These are phyloP conservation scores for Pseudoips prasinana DNA, from an alignment of 2,888 invertebrate genomes.

Conservation along the genomic window DNA sequence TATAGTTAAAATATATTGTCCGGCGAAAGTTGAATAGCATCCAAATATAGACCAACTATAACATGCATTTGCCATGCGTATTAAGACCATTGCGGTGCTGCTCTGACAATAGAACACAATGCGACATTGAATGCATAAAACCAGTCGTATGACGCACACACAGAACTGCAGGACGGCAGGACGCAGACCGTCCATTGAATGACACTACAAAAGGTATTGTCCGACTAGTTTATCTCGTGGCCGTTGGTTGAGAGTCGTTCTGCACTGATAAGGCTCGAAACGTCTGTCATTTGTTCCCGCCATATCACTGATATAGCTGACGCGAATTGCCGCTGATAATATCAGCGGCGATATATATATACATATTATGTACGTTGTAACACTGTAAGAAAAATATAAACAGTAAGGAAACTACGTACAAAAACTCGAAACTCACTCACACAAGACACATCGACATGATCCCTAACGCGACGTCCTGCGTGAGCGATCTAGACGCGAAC, in stretches of 20 bases:
- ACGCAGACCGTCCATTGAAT: constrained; percentile 56
- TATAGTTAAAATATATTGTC: too few relatives aligned
- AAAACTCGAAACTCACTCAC: too few relatives aligned
- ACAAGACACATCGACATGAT: too few relatives aligned
- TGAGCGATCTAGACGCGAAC: too few relatives aligned
- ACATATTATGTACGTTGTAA: too few relatives aligned
- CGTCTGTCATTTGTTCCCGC: constrained; percentile 31
- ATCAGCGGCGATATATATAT: too few relatives aligned
- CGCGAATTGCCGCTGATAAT: constrained; percentile 8
- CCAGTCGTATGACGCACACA: constrained; percentile 52
- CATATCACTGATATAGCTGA: constrained; percentile 17
- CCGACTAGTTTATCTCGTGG: constrained; percentile 68
- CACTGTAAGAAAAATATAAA: too few relatives aligned
- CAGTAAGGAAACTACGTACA: too few relatives aligned
- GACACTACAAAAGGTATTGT: constrained; percentile 74
- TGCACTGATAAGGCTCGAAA: constrained; percentile 65
- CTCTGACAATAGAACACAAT: constrained; percentile 56
- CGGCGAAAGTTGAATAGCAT: too few relatives aligned
- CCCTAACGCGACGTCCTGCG: too few relatives aligned
- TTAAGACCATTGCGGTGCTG: constrained; percentile 50
- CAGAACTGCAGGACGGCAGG: constrained; percentile 22
- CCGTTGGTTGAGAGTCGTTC: constrained; percentile 62
- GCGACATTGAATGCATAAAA: constrained; percentile 60
- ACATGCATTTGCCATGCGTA: constrained; percentile 47
- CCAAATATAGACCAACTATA: constrained; percentile 35